Conservation (phyloP, 2,888 invertebrate genomes). For the Drosophila multiciliata region DNA sequence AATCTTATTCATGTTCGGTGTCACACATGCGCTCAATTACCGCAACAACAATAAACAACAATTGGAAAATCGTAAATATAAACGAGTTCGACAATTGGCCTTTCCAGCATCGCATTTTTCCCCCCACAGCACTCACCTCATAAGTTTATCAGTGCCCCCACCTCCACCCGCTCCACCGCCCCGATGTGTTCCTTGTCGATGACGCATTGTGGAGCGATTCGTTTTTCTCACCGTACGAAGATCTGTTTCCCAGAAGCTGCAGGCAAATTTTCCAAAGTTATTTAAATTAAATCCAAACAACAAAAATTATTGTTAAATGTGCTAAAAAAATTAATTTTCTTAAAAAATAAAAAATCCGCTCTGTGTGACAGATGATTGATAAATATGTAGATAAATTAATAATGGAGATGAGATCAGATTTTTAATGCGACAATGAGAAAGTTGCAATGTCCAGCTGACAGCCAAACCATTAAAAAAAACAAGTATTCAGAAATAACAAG, state of each 20-base stretch:
- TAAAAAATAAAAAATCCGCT: background rate
- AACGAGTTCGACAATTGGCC: constrained; percentile 28
- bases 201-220: constrained; percentile 87
- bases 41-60: constrained; percentile 69
- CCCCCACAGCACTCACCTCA: constrained; percentile 54
- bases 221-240: constrained; percentile 90
- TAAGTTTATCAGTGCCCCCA: constrained; percentile 52
- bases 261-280: constrained; percentile 23
- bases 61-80: constrained; percentile 64
- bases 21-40: constrained; percentile 66
- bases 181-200: constrained; percentile 60
- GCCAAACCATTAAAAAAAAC: background rate
- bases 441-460: background rate
- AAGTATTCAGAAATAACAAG: constrained; percentile 4
- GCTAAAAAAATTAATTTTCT: background rate
- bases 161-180: constrained; percentile 24
- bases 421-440: background rate
- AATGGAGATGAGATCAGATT: background rate
- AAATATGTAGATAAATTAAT: background rate
- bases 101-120: background rate
- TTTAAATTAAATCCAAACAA: constrained; percentile 6
- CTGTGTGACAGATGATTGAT: background rate
- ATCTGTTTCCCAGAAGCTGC: constrained; percentile 92
- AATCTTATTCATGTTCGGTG: background rate
- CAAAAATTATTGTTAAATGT: background rate